Evolutionary conservation across 2,888 invertebrate genomes (phyloP), one percentile per base, ranked within the genome.

Genomic region (Tuberolachnus salignus): DNA sequence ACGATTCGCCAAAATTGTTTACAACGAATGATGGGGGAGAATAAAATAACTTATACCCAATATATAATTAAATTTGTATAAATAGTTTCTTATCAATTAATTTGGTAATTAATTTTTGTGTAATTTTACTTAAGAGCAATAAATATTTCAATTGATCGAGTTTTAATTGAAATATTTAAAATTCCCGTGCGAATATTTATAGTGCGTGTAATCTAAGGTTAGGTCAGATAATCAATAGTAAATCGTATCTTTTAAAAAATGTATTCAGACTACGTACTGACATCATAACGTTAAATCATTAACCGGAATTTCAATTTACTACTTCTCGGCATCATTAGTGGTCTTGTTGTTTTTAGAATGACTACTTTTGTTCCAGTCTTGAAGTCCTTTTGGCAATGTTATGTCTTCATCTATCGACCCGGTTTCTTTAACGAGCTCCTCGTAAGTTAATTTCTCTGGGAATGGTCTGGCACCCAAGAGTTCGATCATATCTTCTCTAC

Each of bases 401-500:
- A 97, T 97, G 84, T 99, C 95, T 86, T 99, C 99, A 82, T 99
- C 99, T 83, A 98, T 91, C 0, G 98, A 97, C 1, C 98, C 98
- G 0, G 97, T 97, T 1, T 97, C 97, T 86, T 97, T 98, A 0
- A 99, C 99, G 86, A 99, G 99, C 85, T 99, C 95, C 86, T 99
- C 99, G 84, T 99, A 99, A 13, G 98, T 98, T 16, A 98, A 97
- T 87, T 98, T 98, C 86, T 99, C 99, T 14, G 93, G 93, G 90
- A 99, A 99, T 0, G 99, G 99, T 83, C 99, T 88, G 42, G 91
- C 89, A 0, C 99, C 99, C 64, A 99, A 88, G 51, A 99, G 87
- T 85, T 98, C 97, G 82, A 98, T 94, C 97, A 99, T 97, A 85
- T 99, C 99, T 66, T 97, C 95, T 81, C 98, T 91, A 84, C 94